These are phyloP conservation scores for Drosophila setifemur DNA, from an alignment of 1,140 invertebrate genomes.

Conservation along the genomic window DNA sequence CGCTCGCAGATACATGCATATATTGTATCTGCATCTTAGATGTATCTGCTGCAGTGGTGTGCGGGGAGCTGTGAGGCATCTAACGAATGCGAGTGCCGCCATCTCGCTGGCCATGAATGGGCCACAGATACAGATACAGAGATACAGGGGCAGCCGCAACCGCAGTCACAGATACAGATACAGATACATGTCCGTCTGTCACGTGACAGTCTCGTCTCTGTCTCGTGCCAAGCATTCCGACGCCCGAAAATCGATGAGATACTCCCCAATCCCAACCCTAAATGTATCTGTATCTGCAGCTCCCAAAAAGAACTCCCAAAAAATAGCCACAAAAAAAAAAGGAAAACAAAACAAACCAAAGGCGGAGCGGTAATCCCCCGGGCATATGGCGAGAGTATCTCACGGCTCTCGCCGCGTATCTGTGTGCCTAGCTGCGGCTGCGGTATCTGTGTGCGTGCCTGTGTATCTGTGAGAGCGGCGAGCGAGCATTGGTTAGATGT, in stretches of 20 bases:
- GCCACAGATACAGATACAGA: slow-evolving; percentile 27
- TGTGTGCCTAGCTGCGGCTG: not conserved
- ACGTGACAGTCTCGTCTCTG: slow-evolving; percentile 37
- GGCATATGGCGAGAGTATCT: slow-evolving; percentile 11
- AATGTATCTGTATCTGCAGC: slow-evolving; percentile 21
- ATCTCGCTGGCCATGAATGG: slow-evolving; percentile 26
- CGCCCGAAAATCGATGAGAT: slow-evolving; percentile 44
- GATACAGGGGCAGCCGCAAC: not conserved
- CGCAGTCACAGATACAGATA: not conserved
- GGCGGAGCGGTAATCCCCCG: not conserved
- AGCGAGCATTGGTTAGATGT: slow-evolving; percentile 1
- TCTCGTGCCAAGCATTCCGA: slow-evolving; percentile 64
- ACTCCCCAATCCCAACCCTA: not conserved
- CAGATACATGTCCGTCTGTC: slow-evolving; percentile 31
- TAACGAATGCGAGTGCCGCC: slow-evolving; percentile 36
- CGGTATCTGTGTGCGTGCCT: slow-evolving; percentile 16
- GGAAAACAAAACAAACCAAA: too few relatives aligned
- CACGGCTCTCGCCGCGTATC: not conserved
- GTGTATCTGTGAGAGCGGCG: slow-evolving; percentile 36
- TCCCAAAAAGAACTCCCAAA: not conserved
- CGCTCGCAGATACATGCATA: not conserved
- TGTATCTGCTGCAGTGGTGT: too few relatives aligned
- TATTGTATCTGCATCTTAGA: slow-evolving; percentile 10
- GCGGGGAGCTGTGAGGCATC: slow-evolving; percentile 8
- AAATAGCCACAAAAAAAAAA: not conserved